Conservation (phyloP, 1,140 invertebrate genomes). For the Glossosoma conforme region DNA sequence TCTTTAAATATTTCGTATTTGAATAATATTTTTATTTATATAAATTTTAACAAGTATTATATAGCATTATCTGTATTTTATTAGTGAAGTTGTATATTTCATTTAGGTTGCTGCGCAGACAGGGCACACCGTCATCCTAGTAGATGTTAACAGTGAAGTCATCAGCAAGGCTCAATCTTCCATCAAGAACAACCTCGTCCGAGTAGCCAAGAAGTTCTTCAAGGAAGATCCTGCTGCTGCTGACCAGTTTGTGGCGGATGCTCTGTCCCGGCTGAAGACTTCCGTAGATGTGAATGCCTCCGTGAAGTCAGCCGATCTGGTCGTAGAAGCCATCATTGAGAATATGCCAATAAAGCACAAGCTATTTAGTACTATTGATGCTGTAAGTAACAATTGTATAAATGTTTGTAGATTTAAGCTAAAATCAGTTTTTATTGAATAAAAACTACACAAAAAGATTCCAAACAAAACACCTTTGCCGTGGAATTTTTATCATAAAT, state of each 20-base stretch:
- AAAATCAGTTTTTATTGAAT: neutral
- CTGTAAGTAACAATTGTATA: conserved; percentile 36
- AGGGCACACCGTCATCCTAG: conserved; percentile 68
- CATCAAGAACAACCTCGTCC: conserved; percentile 64
- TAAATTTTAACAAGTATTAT: no score
- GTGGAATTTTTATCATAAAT: conserved; percentile 3
- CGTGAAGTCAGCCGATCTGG: conserved; percentile 66
- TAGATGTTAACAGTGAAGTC: conserved; percentile 67
- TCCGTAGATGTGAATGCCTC: conserved; percentile 56
- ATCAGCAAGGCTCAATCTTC: conserved; percentile 62
- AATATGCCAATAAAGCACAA: conserved; percentile 76
- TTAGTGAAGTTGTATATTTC: conserved; percentile 7
- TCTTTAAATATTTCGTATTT: no score
- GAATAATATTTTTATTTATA: no score
- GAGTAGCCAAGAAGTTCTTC: conserved; percentile 76
- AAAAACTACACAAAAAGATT: neutral
- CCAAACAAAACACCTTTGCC: neutral
- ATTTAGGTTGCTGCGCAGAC: conserved; percentile 69
- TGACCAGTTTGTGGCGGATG: conserved; percentile 62
- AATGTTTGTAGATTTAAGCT: neutral
- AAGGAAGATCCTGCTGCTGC: conserved; percentile 61
- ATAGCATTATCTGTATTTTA: neutral
- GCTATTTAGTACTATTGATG: conserved; percentile 63
- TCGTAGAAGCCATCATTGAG: conserved; percentile 86
- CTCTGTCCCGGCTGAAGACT: conserved; percentile 57